Conservation (phyloP, 2,888 invertebrate genomes). For the Hololepta plana region DNA sequence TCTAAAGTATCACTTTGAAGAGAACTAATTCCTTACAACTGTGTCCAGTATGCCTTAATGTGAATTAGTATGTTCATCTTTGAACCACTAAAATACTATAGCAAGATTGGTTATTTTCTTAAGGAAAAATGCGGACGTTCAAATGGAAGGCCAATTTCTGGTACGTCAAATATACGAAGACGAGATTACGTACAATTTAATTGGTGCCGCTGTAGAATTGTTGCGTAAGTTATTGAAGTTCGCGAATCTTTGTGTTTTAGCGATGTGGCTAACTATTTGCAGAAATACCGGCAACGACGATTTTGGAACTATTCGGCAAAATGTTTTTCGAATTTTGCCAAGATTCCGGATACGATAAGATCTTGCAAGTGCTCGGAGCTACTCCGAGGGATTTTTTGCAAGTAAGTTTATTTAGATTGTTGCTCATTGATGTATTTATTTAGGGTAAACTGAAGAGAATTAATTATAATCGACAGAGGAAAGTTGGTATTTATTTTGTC, state of each 20-base stretch:
- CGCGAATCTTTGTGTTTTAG: neutral
- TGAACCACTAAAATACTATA: too few species aligned
- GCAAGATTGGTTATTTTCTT: conserved; percentile 20
- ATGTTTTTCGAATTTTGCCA: conserved; percentile 95
- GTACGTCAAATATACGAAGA: conserved; percentile 92
- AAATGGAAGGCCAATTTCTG: conserved; percentile 89
- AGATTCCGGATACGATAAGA: conserved; percentile 93
- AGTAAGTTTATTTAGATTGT: too few species aligned
- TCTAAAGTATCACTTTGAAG: too few species aligned
- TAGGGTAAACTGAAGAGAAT: too few species aligned
- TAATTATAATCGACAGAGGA: too few species aligned
- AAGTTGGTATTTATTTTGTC: too few species aligned
- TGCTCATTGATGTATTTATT: too few species aligned
- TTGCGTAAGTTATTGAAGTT: conserved; percentile 45
- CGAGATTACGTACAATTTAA: conserved; percentile 84
- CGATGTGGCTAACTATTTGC: conserved; percentile 13
- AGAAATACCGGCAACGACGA: conserved; percentile 83
- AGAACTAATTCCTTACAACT: too few species aligned
- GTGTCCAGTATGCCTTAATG: too few species aligned
- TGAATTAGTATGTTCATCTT: too few species aligned
- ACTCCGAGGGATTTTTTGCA: conserved; percentile 89
- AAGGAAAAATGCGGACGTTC: conserved; percentile 82
- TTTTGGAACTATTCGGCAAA: conserved; percentile 79
- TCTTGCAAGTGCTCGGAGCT: conserved; percentile 83
- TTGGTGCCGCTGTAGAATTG: conserved; percentile 80